Base-by-base conservation (phyloP, 1,140 invertebrate genomes). In the Choristoneura fumiferana region DNA sequence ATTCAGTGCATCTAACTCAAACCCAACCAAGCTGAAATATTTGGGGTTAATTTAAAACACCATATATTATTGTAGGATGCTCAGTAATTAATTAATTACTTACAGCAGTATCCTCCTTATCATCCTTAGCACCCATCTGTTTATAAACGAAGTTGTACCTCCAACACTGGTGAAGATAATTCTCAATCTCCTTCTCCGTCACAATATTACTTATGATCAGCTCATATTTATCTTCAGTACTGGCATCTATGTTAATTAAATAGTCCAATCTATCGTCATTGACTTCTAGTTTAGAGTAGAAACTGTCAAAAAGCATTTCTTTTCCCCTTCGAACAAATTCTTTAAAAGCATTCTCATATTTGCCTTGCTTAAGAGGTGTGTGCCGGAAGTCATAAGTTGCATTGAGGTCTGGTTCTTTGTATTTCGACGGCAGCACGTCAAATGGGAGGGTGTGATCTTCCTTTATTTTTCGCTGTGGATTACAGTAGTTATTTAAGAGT, bases 131-230 rank as follows among this genome's bases (percentile, higher is more conserved):
- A 8, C 17, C 10, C 1, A 55, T 65, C 35, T 76, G 69, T 18
- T 81, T 84, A 22, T 74, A 55, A 12, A 84, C 63, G 59, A 76
- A 76, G 54, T 84, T 80, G 53, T 84, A 86, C 54, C 78, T 77
- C 84, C 84, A 87, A 43, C 83, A 87, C 22, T 84, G 83, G 57
- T 79, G 73, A n/a, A 87, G 57, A 55, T 84, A 84, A 55, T 82
- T 78, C 22, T 86, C 82, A 17, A 88, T 64, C 58, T 88, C 83
- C 5, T 85, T 81, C 52, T 79, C 75, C 0, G 81, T 77, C 0
- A 76, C 71, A 17, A 77, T 67, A 57, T 77, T 78, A 43, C 71
- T 75, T 6, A 84, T 74, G 0, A 84, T 69, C 62, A 71, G 64
- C 18, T 83, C 81, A 66, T 84, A 77, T 39, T 85, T 88, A 61